Base-by-base conservation (phyloP, 2,797 vertebrate genomes). In the Anabas testudineus region DNA sequence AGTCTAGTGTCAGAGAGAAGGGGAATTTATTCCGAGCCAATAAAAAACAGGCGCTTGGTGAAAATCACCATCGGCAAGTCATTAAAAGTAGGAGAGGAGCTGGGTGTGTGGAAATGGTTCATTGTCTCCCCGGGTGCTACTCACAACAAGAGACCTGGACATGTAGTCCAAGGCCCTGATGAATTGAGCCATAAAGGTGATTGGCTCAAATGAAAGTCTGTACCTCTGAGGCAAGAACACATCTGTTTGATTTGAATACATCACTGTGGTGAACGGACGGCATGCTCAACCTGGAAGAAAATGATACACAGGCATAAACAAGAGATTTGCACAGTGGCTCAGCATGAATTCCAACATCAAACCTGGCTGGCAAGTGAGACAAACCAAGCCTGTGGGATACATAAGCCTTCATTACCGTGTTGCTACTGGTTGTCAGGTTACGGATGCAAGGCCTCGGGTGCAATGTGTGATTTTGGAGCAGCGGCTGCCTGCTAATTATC, bases 401-500 rank as follows among this genome's bases (percentile, higher is more conserved):
- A 76, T 76, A 79, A 84, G 81, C 89, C 89, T 90, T 91, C 88
- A 87, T 92, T 91, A 91, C 83, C 28, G 71, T 14, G 66, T 83
- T 66, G 71, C 80, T 74, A 80, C 87, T 85, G 79, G 83, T 83
- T 91, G 91, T 90, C 91, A 92, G 88, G 91, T 91, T 90, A 83
- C 18, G 79, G 78, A 89, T 82, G 82, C 76, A 74, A 80, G 76
- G 89, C 91, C 90, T 80, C 63, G 82, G 83, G 91, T 90, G 87
- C 86, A 70, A 86, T 57, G 83, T 82, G 84, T 86, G 84, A 88
- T 91, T 90, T 79, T 79, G 63, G 85, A 91, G 88, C 85, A 80
- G 88, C 64, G 87, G 79, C 87, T 90, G 89, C 80, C 63, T 87
- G 88, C 90, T 92, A 93, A 94, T 94, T 93, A 92, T 76, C 88